Conservation (phyloP, 2,797 vertebrate genomes). For the Scyliorhinus canicula region DNA sequence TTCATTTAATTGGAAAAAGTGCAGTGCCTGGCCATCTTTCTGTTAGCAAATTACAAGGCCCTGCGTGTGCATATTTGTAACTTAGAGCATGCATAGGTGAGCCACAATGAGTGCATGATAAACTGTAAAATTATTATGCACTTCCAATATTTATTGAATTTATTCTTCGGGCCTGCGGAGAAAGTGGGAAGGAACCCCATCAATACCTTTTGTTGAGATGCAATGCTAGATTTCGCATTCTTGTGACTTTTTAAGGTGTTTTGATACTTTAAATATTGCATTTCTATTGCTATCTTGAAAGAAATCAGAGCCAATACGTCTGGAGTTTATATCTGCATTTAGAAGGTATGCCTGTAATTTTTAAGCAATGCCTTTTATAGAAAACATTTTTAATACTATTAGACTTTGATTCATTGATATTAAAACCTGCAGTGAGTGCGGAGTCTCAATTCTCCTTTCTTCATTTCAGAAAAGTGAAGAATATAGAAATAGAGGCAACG, state of each 20-base stretch:
- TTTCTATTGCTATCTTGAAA: not conserved
- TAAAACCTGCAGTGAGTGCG: not conserved
- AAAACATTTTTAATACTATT: not conserved
- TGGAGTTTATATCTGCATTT: not conserved
- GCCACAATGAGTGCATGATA: not conserved
- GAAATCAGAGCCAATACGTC: not conserved
- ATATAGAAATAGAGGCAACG: slow-evolving; percentile 76
- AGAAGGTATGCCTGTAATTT: not conserved
- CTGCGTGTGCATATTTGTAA: too few species aligned
- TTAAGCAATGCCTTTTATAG: not conserved
- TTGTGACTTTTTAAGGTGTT: not conserved
- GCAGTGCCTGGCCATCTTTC: too few species aligned
- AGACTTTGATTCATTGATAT: not conserved
- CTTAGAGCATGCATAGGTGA: too few species aligned
- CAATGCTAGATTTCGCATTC: not conserved
- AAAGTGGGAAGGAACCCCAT: not conserved
- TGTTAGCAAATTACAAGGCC: too few species aligned
- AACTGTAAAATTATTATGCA: not conserved
- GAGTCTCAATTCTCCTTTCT: slow-evolving; percentile 28
- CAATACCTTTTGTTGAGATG: not conserved
- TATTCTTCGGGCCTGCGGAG: not conserved
- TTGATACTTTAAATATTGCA: not conserved
- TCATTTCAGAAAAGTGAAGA: slow-evolving; percentile 68
- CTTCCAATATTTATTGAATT: not conserved
- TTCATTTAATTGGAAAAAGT: too few species aligned